Evolutionary conservation across 2,888 invertebrate species (phyloP).

Genomic region (Amblyteles armatorius): DNA sequence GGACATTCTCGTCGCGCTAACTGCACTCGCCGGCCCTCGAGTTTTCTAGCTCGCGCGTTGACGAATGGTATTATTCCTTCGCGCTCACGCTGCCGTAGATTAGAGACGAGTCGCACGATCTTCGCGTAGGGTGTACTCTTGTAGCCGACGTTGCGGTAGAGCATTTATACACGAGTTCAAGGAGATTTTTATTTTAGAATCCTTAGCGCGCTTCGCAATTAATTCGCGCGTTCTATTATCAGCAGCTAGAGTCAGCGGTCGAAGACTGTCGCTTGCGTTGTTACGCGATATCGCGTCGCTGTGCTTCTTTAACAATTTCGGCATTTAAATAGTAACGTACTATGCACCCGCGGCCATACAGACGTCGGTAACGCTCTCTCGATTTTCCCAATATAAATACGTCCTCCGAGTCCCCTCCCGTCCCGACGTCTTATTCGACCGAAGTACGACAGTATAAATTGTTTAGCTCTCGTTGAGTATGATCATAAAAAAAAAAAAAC

Average conservation of each 20-base stretch:
- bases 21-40: not conserved
- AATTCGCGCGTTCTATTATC: not conserved
- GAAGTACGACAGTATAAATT: not conserved
- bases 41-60: not conserved
- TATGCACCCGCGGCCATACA: not conserved
- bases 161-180: slow-evolving; percentile 1
- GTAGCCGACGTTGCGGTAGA: not conserved
- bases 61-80: not conserved
- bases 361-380: not conserved
- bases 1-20: not conserved
- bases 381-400: slow-evolving; percentile 40
- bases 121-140: not conserved
- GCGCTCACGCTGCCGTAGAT: slow-evolving; percentile 11
- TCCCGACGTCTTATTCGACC: not conserved
- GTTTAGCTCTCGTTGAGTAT: slow-evolving; percentile 3
- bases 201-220: slow-evolving; percentile 1
- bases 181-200: slow-evolving; percentile 1
- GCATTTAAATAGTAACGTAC: not conserved
- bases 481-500: not conserved
- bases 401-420: not conserved
- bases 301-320: not conserved
- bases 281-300: not conserved
- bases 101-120: not conserved
- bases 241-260: slow-evolving; percentile 3
- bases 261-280: slow-evolving; percentile 7